These are phyloP conservation scores for Melanostoma mellinum DNA, from an alignment of 2,888 invertebrate genomes.

Conservation along the genomic window DNA sequence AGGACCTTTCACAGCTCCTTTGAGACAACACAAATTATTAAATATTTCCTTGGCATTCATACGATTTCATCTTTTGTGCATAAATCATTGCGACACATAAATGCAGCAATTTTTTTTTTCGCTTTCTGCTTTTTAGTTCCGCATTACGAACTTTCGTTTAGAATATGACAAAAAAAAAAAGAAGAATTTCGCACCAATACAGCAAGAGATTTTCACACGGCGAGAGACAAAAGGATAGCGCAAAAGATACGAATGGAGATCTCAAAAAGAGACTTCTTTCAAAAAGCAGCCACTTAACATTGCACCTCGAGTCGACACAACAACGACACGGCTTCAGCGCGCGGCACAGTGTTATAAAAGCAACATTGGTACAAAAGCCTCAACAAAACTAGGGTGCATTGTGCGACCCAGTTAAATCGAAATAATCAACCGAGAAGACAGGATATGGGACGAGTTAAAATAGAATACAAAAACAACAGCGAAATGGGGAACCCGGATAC, in stretches of 20 bases:
- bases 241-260: slow-evolving; percentile 45
- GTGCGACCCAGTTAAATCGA: slow-evolving; percentile 60
- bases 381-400: slow-evolving; percentile 41
- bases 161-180: background rate
- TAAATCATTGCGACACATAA: slow-evolving; percentile 48
- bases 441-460: slow-evolving; percentile 12
- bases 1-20: slow-evolving; percentile 49
- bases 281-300: slow-evolving; percentile 71
- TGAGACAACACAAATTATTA: slow-evolving; percentile 49
- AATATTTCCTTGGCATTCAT: slow-evolving; percentile 56
- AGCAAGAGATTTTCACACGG: slow-evolving; percentile 9
- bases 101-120: slow-evolving; percentile 41
- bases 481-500: slow-evolving; percentile 29
- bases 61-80: slow-evolving; percentile 43
- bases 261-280: slow-evolving; percentile 44
- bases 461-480: background rate
- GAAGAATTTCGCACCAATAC: slow-evolving; percentile 46
- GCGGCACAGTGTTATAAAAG: slow-evolving; percentile 7
- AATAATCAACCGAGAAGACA: slow-evolving; percentile 36
- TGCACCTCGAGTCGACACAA: slow-evolving; percentile 60
- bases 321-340: slow-evolving; percentile 22
- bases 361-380: slow-evolving; percentile 40
- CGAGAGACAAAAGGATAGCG: slow-evolving; percentile 40
- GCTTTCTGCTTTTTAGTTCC: slow-evolving; percentile 26
- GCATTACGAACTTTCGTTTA: slow-evolving; percentile 45